Evolutionary conservation across 1,140 invertebrate genomes (phyloP), one percentile per base, ranked within the genome.

Genomic region (Helicorthomorpha holstii): DNA sequence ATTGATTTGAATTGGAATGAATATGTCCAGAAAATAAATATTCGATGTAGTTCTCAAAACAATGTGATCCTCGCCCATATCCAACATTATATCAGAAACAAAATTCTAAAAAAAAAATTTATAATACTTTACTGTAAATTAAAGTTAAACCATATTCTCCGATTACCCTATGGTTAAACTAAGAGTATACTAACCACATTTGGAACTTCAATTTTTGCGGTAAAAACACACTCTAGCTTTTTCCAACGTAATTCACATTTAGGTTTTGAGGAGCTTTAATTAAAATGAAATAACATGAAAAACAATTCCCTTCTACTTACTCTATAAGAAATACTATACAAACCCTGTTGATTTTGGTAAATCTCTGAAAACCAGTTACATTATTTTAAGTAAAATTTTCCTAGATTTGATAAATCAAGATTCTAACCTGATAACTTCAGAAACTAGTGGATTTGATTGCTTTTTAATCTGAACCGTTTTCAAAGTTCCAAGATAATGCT

Each of bases 21-120:
- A 84, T 51, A 81, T 69, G 64, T 85, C 81, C 29, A 82, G 66
- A 19, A 77, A 59, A 58, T 76, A 75, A 34, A 71, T 69, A 57
- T 70, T 67, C 42, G 73, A 73, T 42, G 69, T 55, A 3, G 66
- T 66, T 57, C 79, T 74, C 43, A 85, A 62, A 21, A 83, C 59
- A 51, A 86, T 74, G 54, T 82, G 69, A 69, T 85, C 81, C 58
- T 81, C 77, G 1, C 80, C 78, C 48, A 85, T 60, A 60, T 82
- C 74, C 45, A 85, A 64, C 19, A 62, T 72, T 10, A 85, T 56
- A 56, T 80, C 76, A 48, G 75, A 66, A 1, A 69, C 68, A 29
- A 70, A 72, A 62, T 74, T 66, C 80, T 82, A 60, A 43, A 64
- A 67, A 59, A 62, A 60, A 59, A 59, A 78, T 60, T 26, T 68